Base-by-base conservation (phyloP, 2,113 vertebrate genomes). In the Onychostoma macrolepis region DNA sequence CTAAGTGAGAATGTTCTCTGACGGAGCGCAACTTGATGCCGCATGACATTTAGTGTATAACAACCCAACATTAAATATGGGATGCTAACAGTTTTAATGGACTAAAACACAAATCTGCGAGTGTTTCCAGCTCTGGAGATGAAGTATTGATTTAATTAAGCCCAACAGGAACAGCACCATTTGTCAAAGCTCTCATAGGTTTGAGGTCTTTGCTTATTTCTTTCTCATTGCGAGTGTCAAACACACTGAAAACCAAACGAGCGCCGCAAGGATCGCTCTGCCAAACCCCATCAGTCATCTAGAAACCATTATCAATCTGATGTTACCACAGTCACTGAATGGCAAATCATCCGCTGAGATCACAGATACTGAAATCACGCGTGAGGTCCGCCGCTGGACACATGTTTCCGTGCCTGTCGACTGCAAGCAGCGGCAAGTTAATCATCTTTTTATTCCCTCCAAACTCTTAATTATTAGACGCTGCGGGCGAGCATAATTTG, bases 341-440 rank as follows among this genome's bases (percentile, higher is more conserved):
- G 30, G 4, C 21, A 21, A 8, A 53, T 53, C 48, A 53, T 6
- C 48, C 19, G 48, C 5, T 50, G 48, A 50, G 13, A 50, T 45
- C 43, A 12, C 43, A 0, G 2, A 36, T 36, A 36, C 36, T 36
- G 36, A 36, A 36, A 36, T 2, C 1, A 33, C 30, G 2, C 2
- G 63, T 67, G 63, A 30, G 63, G 63, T 67, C 63, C 65, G 15
- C 65, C 19, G 33, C 9, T 72, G 85, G 77, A 86, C 10, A 17
- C 45, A 56, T 28, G 56, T 41, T 24, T 43, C 53, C 81, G 45
- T 11, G 17, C 30, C 8, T 10, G 30, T 53, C 76, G 19, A 75
- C 81, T 71, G 36, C 95, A 95, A 93, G 96, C 92, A 84, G 72
- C 81, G 91, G 92, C 95, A 94, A 38, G 94, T 91, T 92, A 92